phyloP scores from a whole-genome alignment of 2,113 vertebrate species.

The Theristicus caerulescens region DNA sequence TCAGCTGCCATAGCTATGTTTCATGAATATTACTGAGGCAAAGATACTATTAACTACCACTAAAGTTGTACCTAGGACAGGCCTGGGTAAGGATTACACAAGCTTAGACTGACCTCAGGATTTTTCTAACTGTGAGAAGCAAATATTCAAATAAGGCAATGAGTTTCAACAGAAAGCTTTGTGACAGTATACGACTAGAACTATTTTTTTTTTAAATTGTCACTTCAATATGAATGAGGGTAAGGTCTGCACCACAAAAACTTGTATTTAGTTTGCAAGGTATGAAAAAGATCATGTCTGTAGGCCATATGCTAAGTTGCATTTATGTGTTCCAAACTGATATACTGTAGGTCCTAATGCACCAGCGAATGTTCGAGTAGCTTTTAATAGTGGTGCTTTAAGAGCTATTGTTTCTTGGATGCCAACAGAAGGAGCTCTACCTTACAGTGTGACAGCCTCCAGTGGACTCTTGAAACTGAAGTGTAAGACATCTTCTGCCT shows the following conservation, averaged over 20 bases:
- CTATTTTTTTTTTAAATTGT: background rate
- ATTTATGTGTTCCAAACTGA: constrained; percentile 30
- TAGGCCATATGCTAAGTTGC: background rate
- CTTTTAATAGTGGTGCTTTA: constrained; percentile 55
- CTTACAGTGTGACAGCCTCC: constrained; percentile 69
- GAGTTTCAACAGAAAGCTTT: background rate
- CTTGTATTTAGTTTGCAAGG: background rate
- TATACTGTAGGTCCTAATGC: constrained; percentile 54
- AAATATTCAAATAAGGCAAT: background rate
- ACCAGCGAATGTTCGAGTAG: constrained; percentile 68
- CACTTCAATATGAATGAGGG: background rate
- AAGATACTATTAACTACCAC: background rate
- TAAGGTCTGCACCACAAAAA: background rate
- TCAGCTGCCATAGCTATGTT: background rate
- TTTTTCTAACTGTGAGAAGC: background rate
- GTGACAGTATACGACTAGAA: background rate
- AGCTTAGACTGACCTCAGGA: background rate
- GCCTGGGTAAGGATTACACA: background rate
- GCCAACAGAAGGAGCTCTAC: constrained; percentile 73
- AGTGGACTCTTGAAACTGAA: constrained; percentile 59
- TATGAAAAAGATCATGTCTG: background rate
- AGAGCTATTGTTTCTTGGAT: constrained; percentile 77
- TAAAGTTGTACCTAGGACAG: background rate
- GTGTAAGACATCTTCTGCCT: constrained; percentile 66
- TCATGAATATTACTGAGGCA: background rate